A percentile compares a stretch with the other conserved stretches of the same genome.
phyloP scores from a whole-genome alignment of 2,113 vertebrate genomes.

The Cebus imitator region DNA sequence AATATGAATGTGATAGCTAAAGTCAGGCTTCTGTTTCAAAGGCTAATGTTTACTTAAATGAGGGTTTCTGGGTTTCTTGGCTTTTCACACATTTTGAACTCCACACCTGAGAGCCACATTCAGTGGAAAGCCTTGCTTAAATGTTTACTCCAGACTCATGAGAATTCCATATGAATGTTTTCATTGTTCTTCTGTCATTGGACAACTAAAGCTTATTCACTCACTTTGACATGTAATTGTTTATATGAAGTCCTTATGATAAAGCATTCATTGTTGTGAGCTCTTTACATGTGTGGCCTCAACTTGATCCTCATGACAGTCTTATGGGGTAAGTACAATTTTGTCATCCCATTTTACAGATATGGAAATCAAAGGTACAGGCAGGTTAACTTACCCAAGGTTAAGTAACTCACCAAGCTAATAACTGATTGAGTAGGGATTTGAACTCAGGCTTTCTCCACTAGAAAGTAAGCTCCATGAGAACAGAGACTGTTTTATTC shows the following conservation, averaged over 20 bases:
- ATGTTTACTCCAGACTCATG: background rate
- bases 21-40: background rate
- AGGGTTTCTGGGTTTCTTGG: background rate
- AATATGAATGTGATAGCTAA: background rate
- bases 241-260: background rate
- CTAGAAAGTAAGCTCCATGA: background rate
- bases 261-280: background rate
- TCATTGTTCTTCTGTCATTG: background rate
- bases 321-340: background rate
- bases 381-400: background rate
- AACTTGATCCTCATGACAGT: background rate
- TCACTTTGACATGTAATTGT: background rate
- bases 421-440: background rate
- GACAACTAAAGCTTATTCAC: background rate
- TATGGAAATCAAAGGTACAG: background rate
- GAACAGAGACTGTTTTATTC: background rate
- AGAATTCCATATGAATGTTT: background rate
- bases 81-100: slow-evolving; percentile 40
- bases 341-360: background rate
- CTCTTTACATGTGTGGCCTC: background rate
- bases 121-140: background rate
- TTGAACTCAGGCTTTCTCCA: background rate
- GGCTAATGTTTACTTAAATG: background rate
- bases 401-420: slow-evolving; percentile 1
- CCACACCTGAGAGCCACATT: background rate